A percentile compares a stretch with the other conserved stretches of the same genome.
Evolutionary conservation across 2,797 vertebrate species (phyloP).

Genomic region (Hydrophis major): DNA sequence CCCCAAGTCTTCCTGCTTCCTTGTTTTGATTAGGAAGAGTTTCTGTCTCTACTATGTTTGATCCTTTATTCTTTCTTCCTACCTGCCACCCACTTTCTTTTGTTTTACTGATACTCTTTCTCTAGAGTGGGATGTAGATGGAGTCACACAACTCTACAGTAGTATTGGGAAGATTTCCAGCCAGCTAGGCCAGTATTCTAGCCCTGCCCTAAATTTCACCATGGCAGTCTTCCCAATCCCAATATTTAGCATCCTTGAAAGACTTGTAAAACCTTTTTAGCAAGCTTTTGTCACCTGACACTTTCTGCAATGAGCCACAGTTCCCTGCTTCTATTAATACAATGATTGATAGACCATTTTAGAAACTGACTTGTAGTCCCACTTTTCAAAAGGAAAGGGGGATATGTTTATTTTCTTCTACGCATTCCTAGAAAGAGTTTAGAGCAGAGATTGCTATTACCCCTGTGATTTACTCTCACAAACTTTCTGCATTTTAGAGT

Average conservation of each 20-base stretch:
- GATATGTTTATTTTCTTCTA: neutral
- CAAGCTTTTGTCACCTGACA: constrained; percentile 53
- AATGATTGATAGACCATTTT: neutral
- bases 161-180: neutral
- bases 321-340: constrained; percentile 33
- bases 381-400: neutral
- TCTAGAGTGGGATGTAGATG: neutral
- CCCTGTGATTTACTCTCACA: neutral
- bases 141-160: neutral
- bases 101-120: neutral
- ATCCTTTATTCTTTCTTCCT: neutral
- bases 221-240: neutral
- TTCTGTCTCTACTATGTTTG: neutral
- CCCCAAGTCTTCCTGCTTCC: neutral
- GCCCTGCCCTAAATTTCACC: constrained; percentile 2
- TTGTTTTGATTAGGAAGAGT: constrained; percentile 11
- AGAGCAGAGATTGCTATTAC: neutral
- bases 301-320: constrained; percentile 32
- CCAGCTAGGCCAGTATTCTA: neutral
- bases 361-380: neutral
- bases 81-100: constrained; percentile 10
- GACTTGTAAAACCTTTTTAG: constrained; percentile 56
- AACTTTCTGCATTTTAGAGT: neutral
- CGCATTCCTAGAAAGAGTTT: neutral
- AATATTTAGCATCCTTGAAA: constrained; percentile 48